Conservation (phyloP, 2,797 vertebrate species). For the Urosaurus nigricauda region DNA sequence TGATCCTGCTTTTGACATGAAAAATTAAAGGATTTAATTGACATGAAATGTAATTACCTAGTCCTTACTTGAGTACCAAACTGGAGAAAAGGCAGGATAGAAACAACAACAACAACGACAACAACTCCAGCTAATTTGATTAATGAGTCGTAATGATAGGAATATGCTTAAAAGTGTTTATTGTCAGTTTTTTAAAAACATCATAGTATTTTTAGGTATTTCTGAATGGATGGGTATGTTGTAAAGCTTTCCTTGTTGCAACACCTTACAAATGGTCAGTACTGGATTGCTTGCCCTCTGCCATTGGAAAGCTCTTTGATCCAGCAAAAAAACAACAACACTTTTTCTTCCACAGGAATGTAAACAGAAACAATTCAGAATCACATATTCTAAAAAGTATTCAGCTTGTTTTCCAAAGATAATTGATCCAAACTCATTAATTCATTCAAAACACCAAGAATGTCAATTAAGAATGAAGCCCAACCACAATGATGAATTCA, state of each 20-base stretch:
- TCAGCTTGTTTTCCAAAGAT: conserved; percentile 3
- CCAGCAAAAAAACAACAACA: neutral
- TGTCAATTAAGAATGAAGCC: neutral
- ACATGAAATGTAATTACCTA: neutral
- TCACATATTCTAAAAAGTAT: neutral
- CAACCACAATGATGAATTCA: too few relatives aligned
- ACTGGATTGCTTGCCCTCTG: neutral
- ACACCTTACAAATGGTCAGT: neutral
- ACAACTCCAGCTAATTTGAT: neutral
- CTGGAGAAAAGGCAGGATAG: too few relatives aligned
- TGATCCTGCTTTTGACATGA: neutral
- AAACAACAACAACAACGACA: too few relatives aligned
- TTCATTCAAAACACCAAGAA: neutral
- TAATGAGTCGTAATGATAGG: neutral
- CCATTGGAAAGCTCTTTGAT: neutral
- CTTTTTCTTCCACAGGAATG: neutral
- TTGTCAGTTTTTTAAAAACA: neutral
- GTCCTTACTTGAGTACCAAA: neutral
- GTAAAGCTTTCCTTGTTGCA: neutral
- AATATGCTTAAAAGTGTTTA: neutral
- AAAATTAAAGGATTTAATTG: neutral
- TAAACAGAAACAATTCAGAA: neutral
- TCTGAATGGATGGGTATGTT: neutral
- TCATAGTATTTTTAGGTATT: neutral
- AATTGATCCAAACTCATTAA: neutral